phyloP scores from a whole-genome alignment of 2,113 vertebrate species.

The Eulemur macaco region DNA sequence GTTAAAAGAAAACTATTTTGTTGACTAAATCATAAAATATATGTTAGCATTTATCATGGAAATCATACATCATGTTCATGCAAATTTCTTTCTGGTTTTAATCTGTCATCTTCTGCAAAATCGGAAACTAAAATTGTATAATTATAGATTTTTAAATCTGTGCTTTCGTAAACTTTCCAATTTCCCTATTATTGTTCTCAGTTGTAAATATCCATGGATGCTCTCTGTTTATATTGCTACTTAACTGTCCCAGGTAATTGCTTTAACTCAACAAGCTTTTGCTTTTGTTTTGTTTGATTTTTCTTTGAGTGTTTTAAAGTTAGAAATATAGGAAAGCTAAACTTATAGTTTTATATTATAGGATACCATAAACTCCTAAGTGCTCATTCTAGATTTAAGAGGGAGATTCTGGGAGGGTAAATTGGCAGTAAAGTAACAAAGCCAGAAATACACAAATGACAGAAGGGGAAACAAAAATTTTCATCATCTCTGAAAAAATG shows the following conservation, averaged over 20 bases:
- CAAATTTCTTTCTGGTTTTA: not conserved
- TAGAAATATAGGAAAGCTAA: not conserved
- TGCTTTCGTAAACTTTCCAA: not conserved
- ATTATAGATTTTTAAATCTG: not conserved
- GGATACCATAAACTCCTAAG: not conserved
- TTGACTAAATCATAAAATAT: not conserved
- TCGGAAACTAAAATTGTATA: not conserved
- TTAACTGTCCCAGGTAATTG: not conserved
- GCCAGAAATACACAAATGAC: not conserved
- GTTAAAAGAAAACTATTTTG: slow-evolving; percentile 44
- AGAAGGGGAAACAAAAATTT: not conserved
- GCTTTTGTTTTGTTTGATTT: not conserved
- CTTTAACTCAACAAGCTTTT: not conserved
- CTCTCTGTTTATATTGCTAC: not conserved
- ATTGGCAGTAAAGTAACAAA: not conserved
- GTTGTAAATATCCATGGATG: not conserved
- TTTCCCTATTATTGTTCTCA: not conserved
- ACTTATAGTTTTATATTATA: not conserved
- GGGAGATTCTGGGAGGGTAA: not conserved
- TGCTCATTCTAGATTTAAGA: not conserved
- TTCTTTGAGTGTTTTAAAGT: not conserved
- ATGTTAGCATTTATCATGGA: not conserved
- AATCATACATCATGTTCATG: not conserved
- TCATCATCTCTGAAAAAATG: not conserved
- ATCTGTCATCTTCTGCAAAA: not conserved